Evolutionary conservation across 2,113 vertebrate species (phyloP).

Genomic region (Dipodomys spectabilis): DNA sequence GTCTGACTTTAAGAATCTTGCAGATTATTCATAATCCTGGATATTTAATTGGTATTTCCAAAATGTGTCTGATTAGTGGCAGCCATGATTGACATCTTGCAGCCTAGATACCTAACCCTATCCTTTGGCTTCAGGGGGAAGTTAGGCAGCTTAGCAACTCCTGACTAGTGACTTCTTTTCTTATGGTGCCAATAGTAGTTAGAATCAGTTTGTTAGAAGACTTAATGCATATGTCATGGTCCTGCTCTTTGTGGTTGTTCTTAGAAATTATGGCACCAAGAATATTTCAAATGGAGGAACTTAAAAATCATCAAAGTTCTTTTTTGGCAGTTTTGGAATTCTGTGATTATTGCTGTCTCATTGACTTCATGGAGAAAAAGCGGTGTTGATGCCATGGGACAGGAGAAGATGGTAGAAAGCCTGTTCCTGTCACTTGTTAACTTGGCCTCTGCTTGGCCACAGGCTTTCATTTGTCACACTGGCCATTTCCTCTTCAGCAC

Average conservation of each 20-base stretch:
- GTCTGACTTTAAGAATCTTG: slow-evolving; percentile 3
- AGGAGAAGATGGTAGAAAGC: not conserved
- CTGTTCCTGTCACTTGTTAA: not conserved
- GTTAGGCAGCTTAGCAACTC: slow-evolving; percentile 8
- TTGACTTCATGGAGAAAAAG: slow-evolving; percentile 28
- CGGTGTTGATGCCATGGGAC: not conserved
- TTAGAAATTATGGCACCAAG: slow-evolving; percentile 41
- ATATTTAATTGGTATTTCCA: slow-evolving; percentile 1
- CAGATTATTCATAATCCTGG: not conserved
- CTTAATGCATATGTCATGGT: not conserved
- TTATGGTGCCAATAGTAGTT: not conserved
- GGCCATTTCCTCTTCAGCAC: not conserved
- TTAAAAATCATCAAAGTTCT: not conserved
- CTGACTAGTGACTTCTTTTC: not conserved
- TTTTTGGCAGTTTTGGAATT: slow-evolving; percentile 49
- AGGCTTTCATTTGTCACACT: not conserved
- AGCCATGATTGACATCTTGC: not conserved
- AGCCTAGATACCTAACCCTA: not conserved
- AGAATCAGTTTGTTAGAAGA: not conserved
- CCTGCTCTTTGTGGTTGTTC: not conserved
- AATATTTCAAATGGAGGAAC: not conserved
- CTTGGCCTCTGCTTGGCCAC: not conserved
- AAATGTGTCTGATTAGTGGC: not conserved
- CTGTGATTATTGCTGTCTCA: not conserved
- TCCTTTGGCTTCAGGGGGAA: slow-evolving; percentile 15